phyloP scores from a whole-genome alignment of 2,888 invertebrate species.

The Oxystoma pomonae region DNA sequence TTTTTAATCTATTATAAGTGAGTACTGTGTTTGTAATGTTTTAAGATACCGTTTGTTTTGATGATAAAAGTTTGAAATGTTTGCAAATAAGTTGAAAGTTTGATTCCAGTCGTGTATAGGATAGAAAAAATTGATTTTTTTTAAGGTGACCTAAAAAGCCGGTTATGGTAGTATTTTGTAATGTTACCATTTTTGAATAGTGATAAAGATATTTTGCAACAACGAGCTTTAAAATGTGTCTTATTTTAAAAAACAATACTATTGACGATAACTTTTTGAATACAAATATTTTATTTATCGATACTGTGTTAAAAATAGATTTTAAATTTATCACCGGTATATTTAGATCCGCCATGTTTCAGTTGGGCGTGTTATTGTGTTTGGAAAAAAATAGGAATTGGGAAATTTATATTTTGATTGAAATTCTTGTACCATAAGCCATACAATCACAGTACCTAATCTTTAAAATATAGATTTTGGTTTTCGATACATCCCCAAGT shows the following conservation, averaged over 20 bases:
- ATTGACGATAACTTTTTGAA: no score
- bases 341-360: constrained; percentile 8
- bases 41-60: neutral
- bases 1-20: constrained; percentile 1
- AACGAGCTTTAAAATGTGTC: no score
- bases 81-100: no score
- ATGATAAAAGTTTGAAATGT: neutral
- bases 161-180: neutral
- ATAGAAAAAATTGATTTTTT: neutral
- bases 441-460: no score
- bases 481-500: no score
- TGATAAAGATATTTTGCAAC: no score
- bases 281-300: no score
- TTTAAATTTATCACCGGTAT: constrained; percentile 3
- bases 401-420: neutral
- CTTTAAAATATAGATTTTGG: no score
- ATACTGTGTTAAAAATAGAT: neutral
- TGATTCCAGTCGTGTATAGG: no score
- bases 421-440: no score
- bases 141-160: neutral
- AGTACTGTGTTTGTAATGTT: neutral
- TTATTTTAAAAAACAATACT: no score
- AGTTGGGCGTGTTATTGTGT: neutral
- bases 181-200: no score
- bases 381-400: neutral